Evolutionary conservation across 2,888 invertebrate genomes (phyloP).

Genomic region (Empis livida): DNA sequence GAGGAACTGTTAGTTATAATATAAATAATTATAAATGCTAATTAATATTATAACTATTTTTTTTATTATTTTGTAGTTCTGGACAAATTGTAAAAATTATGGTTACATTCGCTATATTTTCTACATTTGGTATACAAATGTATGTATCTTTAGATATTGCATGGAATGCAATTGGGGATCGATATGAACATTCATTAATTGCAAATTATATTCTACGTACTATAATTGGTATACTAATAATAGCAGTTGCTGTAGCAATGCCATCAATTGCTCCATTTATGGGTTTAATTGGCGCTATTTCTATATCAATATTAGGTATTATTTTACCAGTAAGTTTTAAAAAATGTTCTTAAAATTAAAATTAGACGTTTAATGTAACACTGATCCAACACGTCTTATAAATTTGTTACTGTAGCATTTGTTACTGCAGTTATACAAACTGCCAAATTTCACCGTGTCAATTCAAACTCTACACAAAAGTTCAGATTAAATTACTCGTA

Average conservation of each 20-base stretch:
- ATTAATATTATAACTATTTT: neutral
- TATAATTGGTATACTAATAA: slow-evolving; percentile 37
- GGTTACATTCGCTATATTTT: slow-evolving; percentile 73
- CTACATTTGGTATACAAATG: slow-evolving; percentile 85
- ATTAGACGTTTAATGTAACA: no score
- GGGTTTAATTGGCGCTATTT: slow-evolving; percentile 77
- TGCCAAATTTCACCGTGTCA: no score
- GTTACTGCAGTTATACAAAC: no score
- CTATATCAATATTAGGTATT: slow-evolving; percentile 71
- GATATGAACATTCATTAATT: neutral
- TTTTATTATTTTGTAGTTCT: slow-evolving; percentile 39
- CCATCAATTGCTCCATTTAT: slow-evolving; percentile 79
- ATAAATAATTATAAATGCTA: neutral
- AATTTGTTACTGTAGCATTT: no score
- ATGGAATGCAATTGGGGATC: slow-evolving; percentile 61
- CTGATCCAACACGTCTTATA: no score
- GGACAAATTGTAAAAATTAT: slow-evolving; percentile 63
- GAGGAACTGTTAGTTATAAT: slow-evolving; percentile 44
- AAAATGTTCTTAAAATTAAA: no score
- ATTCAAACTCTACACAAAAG: no score
- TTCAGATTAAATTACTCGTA: no score
- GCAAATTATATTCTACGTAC: neutral
- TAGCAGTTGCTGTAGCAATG: slow-evolving; percentile 62
- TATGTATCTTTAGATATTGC: slow-evolving; percentile 91
- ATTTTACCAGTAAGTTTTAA: slow-evolving; percentile 69